Base-by-base conservation (phyloP, 2,888 invertebrate species). In the Lingula anatina region DNA sequence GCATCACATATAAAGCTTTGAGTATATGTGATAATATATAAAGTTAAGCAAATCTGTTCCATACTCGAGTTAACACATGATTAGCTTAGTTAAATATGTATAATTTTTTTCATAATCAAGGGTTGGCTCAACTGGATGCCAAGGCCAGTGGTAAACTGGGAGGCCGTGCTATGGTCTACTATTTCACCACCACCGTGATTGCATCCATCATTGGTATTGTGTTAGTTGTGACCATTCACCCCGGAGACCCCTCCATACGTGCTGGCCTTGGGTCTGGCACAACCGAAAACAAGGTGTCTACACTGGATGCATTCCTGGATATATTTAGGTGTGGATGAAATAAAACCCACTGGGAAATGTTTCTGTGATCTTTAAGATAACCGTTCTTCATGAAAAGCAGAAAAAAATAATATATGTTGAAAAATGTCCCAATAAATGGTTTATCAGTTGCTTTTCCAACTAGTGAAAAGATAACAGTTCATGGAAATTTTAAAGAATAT, bases 111-210 rank as follows among this genome's bases (percentile, higher is more conserved):
- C n/a, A n/a, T n/a, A n/a, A n/a, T n/a, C n/a, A n/a, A 83, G 84
- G 79, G 54, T 79, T 86, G 71, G 83, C 85, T 7, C 83, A 83
- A 56, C 70, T 85, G 64, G 85, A 86, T 65, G 82, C 84, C 3
- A 81, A 79, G 60, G 81, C 83, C 43, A 83, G 83, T 27, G 85
- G 85, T 23, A 80, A 81, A 61, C 85, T 85, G 81, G 85, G 85
- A 9, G 68, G 80, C 36, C 76, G 83, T 31, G 85, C 85, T 9
- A 71, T 86, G 53, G 61, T 80, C 36, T 85, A 85, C 71, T 85
- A 86, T 70, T 77, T 85, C 63, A 73, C 76, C n/a, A 85, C 85
- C 9, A 86, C 85, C 0, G 74, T 84, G 44, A 63, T 84, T 41
- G 85, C 85, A 21, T 84, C 84, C 35, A 79, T 84, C 38, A 78